Evolutionary conservation across 2,113 vertebrate genomes (phyloP), one percentile per base, ranked within the genome.

Genomic region (Gopherus evgoodei): DNA sequence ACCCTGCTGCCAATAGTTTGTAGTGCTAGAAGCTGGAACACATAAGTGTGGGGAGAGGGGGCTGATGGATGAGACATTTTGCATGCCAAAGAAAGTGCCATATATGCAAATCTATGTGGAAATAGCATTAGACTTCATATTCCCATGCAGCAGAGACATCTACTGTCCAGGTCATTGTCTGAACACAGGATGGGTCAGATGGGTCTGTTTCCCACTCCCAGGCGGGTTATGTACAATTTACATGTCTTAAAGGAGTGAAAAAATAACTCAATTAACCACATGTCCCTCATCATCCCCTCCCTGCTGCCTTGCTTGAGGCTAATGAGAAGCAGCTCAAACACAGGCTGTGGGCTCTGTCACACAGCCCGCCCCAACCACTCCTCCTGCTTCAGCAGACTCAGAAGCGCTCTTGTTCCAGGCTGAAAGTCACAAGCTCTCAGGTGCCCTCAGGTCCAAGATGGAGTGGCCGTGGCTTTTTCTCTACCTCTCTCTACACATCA

Each of bases 381-480:
- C 49, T 31, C 50, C 31, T 81, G 17, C 49, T 81, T 38, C 47
- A 42, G 35, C 69, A 38, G 12, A 8, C 17, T 54, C 44, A 16
- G n/a, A 42, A 19, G 19, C 11, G 42, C 44, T 47, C 44, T 78
- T 44, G 75, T 78, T 44, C 42, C 75, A 78, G 75, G 44, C 24
- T 78, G 75, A 44, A 27, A 98, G 98, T 98, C 93, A 86, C 98
- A 97, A 87, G 97, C 97, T 98, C 84, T 96, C 53, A 72, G 94
- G 98, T 97, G 97, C 42, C 22, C 47, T 59, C 21, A 12, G 14
- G 49, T 47, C 11, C 5, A 6, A 81, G 82, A 21, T 76, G 88
- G 95, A 96, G 96, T 88, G 38, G 89, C 93, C 16, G 21, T 10
- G 78, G 72, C 89, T 93, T 22, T 94, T 96, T 85, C 89, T 97